phyloP scores from a whole-genome alignment of 2,797 vertebrate genomes.

The Sus cebifrons region DNA sequence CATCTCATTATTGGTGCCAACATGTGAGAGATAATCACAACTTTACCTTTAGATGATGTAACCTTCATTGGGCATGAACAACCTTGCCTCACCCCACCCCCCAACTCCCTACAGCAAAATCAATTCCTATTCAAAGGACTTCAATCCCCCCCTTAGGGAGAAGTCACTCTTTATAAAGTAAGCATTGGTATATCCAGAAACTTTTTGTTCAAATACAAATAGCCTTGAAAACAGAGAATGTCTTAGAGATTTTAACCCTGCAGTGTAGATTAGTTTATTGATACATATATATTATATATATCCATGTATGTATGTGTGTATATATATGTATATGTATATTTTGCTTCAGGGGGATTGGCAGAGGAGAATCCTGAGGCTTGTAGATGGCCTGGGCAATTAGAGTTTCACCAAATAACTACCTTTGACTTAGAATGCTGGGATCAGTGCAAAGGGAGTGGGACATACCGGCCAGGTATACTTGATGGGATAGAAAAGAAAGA shows the following conservation, averaged over 20 bases:
- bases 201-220: not conserved
- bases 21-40: not conserved
- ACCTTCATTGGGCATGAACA: not conserved
- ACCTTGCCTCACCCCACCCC: not conserved
- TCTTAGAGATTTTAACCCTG: not conserved
- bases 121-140: not conserved
- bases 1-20: not conserved
- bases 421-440: not conserved
- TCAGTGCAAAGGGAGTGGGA: not conserved
- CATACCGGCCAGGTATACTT: not conserved
- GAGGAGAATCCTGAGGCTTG: not conserved
- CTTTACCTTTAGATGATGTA: not conserved
- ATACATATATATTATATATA: no score
- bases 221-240: not conserved
- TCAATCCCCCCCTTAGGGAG: not conserved
- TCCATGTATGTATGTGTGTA: accelerated
- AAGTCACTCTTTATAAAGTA: not conserved
- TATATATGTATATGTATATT: not conserved
- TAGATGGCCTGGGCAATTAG: not conserved
- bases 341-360: not conserved
- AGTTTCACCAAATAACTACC: not conserved
- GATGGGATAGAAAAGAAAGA: not conserved
- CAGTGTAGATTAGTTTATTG: not conserved
- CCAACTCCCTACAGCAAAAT: not conserved
- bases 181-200: not conserved